Evolutionary conservation across 2,888 invertebrate genomes (phyloP).

Genomic region (Trilocha varians): DNA sequence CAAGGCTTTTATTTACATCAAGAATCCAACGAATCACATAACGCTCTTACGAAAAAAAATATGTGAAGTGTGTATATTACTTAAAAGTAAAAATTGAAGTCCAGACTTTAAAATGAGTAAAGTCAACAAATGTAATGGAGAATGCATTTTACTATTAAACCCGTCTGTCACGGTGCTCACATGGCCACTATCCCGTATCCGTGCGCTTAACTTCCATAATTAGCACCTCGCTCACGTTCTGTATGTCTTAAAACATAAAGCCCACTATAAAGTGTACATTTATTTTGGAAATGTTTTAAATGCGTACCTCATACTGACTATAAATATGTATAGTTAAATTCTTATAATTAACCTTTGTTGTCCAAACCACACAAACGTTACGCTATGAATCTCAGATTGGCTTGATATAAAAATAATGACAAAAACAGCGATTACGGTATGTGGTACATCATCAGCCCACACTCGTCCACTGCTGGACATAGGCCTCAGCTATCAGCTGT

Average conservation of each 20-base stretch:
- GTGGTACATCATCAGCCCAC: too few species aligned
- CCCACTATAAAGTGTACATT: neutral
- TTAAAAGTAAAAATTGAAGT: neutral
- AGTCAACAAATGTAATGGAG: neutral
- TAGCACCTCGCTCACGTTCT: neutral
- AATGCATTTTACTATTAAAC: neutral
- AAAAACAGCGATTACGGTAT: too few species aligned
- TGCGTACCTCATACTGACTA: too few species aligned
- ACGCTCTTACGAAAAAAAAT: neutral
- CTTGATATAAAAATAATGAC: too few species aligned
- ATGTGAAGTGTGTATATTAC: neutral
- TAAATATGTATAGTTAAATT: too few species aligned
- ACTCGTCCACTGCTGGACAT: too few species aligned
- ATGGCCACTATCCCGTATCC: neutral
- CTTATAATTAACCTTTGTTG: too few species aligned
- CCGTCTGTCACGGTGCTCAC: neutral
- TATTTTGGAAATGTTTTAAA: neutral
- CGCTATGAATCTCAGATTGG: too few species aligned
- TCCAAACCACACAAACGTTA: too few species aligned
- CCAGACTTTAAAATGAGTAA: neutral
- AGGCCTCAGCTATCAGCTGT: too few species aligned
- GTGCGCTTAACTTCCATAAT: neutral
- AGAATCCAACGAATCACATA: too few species aligned
- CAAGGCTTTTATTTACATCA: too few species aligned
- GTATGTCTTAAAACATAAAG: neutral